Base-by-base conservation (phyloP, 35 echinoderm and acorn worm species). In the Nesometra sesokonis region DNA sequence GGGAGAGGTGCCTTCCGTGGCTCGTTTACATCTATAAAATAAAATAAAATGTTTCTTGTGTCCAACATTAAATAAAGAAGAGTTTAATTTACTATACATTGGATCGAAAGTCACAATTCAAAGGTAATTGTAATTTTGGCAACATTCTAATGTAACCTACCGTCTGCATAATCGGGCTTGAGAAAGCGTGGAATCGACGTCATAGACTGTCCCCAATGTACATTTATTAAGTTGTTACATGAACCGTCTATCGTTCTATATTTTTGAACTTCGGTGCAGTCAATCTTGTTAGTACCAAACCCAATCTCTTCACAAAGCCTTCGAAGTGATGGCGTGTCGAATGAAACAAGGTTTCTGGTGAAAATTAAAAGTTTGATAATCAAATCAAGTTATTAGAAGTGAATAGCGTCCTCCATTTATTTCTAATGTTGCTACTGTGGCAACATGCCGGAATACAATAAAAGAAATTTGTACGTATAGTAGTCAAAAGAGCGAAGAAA, bases 1-100 rank as follows among this genome's bases (percentile, higher is more conserved):
- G 76, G 76, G 0, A 76, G 35, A 35, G 85, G 77, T 11, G 86
- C 87, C 34, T 32, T 76, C 31, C 91, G 36, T 8, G 80, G 87
- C 32, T 82, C 52, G 35, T 40, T 34, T 35, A 77, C 43, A 47
- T 9, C 86, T 88, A 29, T 78, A 15, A 34, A 82, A 27, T 11
- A 67, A 27, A 67, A 67, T 19, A n/a, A n/a, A n/a, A n/a, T n/a
- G n/a, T 43, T n/a, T n/a, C n/a, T n/a, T n/a, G n/a, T n/a, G n/a
- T n/a, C n/a, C n/a, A n/a, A n/a, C n/a, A n/a, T n/a, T n/a, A n/a
- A n/a, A n/a, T n/a, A n/a, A n/a, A n/a, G n/a, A n/a, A n/a, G n/a
- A n/a, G n/a, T n/a, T n/a, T n/a, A n/a, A n/a, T n/a, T n/a, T n/a
- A n/a, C n/a, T n/a, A n/a, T n/a, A n/a, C n/a, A n/a, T n/a, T n/a